phyloP scores from a whole-genome alignment of 2,797 vertebrate genomes.

The Onychomys torridus region DNA sequence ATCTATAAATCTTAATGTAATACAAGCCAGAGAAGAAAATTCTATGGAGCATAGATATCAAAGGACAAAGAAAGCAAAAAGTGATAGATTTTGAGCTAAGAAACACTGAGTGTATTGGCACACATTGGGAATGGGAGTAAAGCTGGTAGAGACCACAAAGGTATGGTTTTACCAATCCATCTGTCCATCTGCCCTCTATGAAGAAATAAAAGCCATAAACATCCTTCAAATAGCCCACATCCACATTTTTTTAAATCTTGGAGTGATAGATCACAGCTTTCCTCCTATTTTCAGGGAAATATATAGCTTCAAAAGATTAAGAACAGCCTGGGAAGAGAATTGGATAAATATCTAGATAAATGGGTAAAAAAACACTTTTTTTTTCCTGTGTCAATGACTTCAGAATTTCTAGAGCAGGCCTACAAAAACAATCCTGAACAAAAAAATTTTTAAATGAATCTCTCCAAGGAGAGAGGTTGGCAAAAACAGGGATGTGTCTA shows the following conservation, averaged over 20 bases:
- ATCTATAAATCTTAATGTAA: not conserved
- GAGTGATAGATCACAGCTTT: not conserved
- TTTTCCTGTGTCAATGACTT: slow-evolving; percentile 38
- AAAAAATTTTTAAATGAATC: slow-evolving; percentile 25
- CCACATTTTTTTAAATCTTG: not conserved
- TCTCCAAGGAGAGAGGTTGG: slow-evolving; percentile 41
- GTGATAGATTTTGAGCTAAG: not conserved
- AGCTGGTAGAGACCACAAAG: not conserved
- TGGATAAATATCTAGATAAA: slow-evolving; percentile 16
- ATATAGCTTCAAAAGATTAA: not conserved
- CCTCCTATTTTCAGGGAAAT: slow-evolving; percentile 32
- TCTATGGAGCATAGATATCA: not conserved
- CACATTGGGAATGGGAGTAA: not conserved
- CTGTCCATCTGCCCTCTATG: not conserved
- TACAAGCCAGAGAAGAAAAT: not conserved
- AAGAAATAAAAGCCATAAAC: not conserved
- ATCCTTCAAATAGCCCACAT: not conserved
- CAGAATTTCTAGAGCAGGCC: slow-evolving; percentile 10
- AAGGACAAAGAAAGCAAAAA: not conserved
- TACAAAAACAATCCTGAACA: slow-evolving; percentile 64
- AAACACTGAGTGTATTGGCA: not conserved
- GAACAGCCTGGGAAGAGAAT: not conserved
- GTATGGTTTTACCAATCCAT: not conserved
- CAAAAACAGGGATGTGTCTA: slow-evolving; percentile 63
- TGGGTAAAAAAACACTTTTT: not conserved